Base-by-base conservation (phyloP, 1,140 invertebrate species). In the Brachionus sp. region DNA sequence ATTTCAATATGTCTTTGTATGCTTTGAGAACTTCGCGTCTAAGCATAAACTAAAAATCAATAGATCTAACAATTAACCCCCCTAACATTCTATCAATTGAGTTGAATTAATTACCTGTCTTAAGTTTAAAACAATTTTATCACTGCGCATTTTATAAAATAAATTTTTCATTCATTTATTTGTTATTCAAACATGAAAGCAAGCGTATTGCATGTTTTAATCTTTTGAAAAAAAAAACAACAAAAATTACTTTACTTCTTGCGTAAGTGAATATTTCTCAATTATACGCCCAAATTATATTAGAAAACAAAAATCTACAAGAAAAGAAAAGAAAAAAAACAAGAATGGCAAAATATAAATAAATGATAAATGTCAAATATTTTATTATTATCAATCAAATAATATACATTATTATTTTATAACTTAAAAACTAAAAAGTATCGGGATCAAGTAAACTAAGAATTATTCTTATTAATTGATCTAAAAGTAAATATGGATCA, bases 401-500 rank as follows among this genome's bases (percentile, higher is more conserved):
- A 66, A 66, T 66, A 66, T 66, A 66, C 64, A 66, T 25, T 50
- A 19, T 53, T 5, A 53, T 53, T 29, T 29, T 29, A 29, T 29
- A 29, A 53, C 0, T 6, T 23, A 73, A 73, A 35, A 7, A 73
- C 37, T n/a, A 42, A 16, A 9, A 73, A 73, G 16, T 39, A 75
- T 70, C 19, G 35, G 66, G 35, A 70, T 70, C 35, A 70, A 70
- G 13, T 70, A 70, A 19, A 70, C 37, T 70, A 5, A 70, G 66
- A 42, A 70, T 70, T 39, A 2, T 5, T 37, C 6, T 75, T 16
- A 75, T 46, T 25, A 75, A 25, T 46, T 75, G 70, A 75, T 75
- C 70, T 25, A 75, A 46, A 46, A 75, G 44, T 46, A 25, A 46
- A 75, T 75, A 75, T 50, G 70, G 39, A 75, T 75, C 70, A 19